Base-by-base conservation (phyloP, 1,140 invertebrate genomes). In the Drosophila mojavensis region DNA sequence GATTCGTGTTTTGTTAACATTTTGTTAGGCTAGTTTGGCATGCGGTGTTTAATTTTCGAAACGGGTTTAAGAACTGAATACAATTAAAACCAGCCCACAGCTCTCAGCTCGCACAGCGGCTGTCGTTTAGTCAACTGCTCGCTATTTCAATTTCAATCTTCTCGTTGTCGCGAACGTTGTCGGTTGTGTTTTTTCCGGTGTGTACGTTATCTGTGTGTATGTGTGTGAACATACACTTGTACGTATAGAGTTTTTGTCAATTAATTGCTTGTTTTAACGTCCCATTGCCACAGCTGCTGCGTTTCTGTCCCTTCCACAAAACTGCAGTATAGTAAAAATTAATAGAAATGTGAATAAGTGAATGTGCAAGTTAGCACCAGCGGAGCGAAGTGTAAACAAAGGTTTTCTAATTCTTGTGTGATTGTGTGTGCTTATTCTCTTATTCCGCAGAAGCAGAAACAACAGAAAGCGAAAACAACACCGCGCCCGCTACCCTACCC, bases 361-460 rank as follows among this genome's bases (percentile, higher is more conserved):
- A 73, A 62, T 60, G 61, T 65, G 63, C 48, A 43, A 78, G 61
- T 69, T 66, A 71, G 54, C 30, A 17, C n/a, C 24, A 26, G 41
- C 39, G 26, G n/a, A 13, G 6, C 20, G 4, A 0, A 61, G n/a
- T 43, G 53, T 75, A 55, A 70, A 78, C 62, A 73, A 75, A 82
- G 36, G 70, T 72, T 36, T 56, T 74, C 60, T 39, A 39, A 83
- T 62, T 60, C 61, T 61, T 47, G 15, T 7, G 11, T 45, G 30
- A 59, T 24, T 48, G 43, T 54, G 59, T 61, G 53, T 65, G 36
- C 73, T 75, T 63, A 36, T 55, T 74, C 64, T 78, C 59, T 68
- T 79, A 66, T 61, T 74, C 54, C 71, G 64, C 84, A 91, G 89
- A 91, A 82, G 70, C 83, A 62, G 80, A 86, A 81, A 81, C 77